Evolutionary conservation across 2,888 invertebrate species (phyloP), one percentile per base, ranked within the genome.

Genomic region (Unio pictorum): DNA sequence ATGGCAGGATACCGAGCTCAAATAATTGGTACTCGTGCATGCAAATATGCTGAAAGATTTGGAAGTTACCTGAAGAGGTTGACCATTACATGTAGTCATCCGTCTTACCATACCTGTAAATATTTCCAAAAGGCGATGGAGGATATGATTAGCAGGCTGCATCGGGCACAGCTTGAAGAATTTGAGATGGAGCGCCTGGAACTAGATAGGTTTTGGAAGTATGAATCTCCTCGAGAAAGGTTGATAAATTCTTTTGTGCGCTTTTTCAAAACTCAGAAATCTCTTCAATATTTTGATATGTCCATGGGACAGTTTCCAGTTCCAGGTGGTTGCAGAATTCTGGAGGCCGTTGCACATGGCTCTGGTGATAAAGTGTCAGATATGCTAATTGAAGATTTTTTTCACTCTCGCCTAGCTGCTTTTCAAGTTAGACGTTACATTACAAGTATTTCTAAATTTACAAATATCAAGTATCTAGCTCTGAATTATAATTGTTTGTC

Each of bases 401-500:
- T 86, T 66, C 84, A 82, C 34, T 74, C 81, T 6, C 70, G 84
- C 4, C 64, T 83, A 55, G 72, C 82, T 17, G 72, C 81, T 4
- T 81, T 74, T 61, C 73, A 75, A 55, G 75, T 81, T 1, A 76
- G 75, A 34, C 78, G 81, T 55, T 86, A 79, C 66, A 72, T 70
- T 3, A 69, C 73, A 26, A 66, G 74, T 1, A 75, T 86, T n/a
- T 64, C 76, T 11, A 72, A 69, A 20, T 86, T 86, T 67, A 81
- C 80, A 20, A 80, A 81, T 23, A 64, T 86, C n/a, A 74, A 72
- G 67, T 77, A 78, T 64, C 61, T 86, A 20, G 80, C 81, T 1
- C 54, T 84, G 20, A 86, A 86, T 64, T 86, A 86, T 68, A 84
- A 84, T 67, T 86, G 83, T 64, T 54, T 86, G 30, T 81, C 78